phyloP scores from a whole-genome alignment of 2,888 invertebrate genomes.

The Drosophila peninsularis region DNA sequence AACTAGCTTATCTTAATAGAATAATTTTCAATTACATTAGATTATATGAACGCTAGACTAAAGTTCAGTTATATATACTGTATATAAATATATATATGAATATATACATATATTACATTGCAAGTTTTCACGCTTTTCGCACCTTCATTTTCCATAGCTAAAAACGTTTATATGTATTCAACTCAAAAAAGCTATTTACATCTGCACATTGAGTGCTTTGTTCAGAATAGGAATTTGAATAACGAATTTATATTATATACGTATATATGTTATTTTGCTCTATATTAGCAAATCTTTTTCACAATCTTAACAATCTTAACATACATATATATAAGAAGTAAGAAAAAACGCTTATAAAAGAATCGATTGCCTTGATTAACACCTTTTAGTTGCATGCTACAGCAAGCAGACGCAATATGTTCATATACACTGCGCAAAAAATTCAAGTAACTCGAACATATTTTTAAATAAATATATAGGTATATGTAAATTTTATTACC shows the following conservation, averaged over 20 bases:
- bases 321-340: not conserved
- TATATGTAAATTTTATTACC: too few relatives aligned
- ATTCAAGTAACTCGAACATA: not conserved
- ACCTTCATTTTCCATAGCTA: slow-evolving; percentile 40
- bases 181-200: slow-evolving; percentile 43
- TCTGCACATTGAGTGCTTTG: slow-evolving; percentile 29
- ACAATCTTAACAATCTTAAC: slow-evolving; percentile 35
- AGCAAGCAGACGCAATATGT: slow-evolving; percentile 23
- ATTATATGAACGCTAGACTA: not conserved
- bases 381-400: slow-evolving; percentile 49
- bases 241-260: not conserved
- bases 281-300: slow-evolving; percentile 1
- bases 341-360: slow-evolving; percentile 20
- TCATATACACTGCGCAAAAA: slow-evolving; percentile 25
- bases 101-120: slow-evolving; percentile 1
- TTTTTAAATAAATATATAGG: too few relatives aligned
- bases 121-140: slow-evolving; percentile 18
- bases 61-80: not conserved
- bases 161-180: slow-evolving; percentile 12
- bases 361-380: slow-evolving; percentile 58
- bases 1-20: not conserved
- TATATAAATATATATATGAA: not conserved
- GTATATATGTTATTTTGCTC: not conserved
- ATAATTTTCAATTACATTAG: not conserved
- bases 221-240: slow-evolving; percentile 13